Base-by-base conservation (phyloP, 2,113 vertebrate species). In the Microtus montanus region DNA sequence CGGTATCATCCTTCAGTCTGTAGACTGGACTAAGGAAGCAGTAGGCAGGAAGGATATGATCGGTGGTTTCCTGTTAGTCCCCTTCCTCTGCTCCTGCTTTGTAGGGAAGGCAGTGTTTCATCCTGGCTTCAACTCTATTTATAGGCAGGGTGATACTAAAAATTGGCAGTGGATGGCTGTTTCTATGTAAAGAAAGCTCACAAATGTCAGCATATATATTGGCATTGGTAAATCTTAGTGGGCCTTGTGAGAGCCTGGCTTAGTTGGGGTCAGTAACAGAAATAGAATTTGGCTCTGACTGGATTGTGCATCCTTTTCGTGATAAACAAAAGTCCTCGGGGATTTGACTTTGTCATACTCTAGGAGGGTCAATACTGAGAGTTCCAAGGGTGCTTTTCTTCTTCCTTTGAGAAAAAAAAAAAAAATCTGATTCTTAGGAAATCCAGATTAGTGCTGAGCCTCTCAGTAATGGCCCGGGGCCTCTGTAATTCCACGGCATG, bases 381-480 rank as follows among this genome's bases (percentile, higher is more conserved):
- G 41, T 15, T 82, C 47, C 74, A 38, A 93, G 66, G 54, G 54
- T 58, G 54, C 47, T 93, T 93, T 94, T 66, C 44, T 94, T 89
- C 61, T 94, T 93, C 79, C 85, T 33, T 41, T 71, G 30, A 49
- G 49, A 80, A 52, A 68, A 63, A 91, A 63, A 91, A 63, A 91
- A 89, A 35, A 82, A 54, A 77, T 74, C 15, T 91, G 20, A 66
- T 80, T 96, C 80, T 91, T 94, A 92, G 92, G 80, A 96, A 94
- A 89, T 77, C 73, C 95, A 90, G 71, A 88, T 95, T 90, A 93
- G 9, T 83, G 41, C 71, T 95, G 49, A 96, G 44, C 90, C 85
- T 88, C 35, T 95, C n/a, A 64, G 22, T 94, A 94, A 68, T 66
- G 58, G 24, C 52, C 14, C 7, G 58, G 92, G 90, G 91, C 90